Percentiles rank a stretch among this genome's conserved stretches.
Evolutionary conservation across 92 coral and sea anemone genomes (phyloP).

Genomic region (Hydrozoanthus gracilis): DNA sequence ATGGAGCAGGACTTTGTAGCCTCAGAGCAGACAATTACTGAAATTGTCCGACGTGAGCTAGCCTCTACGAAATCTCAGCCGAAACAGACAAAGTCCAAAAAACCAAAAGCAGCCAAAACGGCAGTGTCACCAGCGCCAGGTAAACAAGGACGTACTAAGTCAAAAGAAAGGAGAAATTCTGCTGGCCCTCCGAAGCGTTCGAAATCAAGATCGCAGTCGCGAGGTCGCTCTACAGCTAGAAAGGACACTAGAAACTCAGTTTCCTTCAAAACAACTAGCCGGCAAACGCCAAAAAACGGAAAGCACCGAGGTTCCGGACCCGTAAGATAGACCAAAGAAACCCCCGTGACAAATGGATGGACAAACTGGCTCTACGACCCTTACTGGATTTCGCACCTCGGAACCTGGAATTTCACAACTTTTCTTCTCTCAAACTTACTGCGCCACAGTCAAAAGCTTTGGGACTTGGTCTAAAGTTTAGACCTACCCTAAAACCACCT

Average conservation of each 20-base stretch:
- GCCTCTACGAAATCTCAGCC: slow-evolving; percentile 23
- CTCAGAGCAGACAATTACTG: slow-evolving; percentile 29
- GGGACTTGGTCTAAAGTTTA: slow-evolving; percentile 3
- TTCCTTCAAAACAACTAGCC: slow-evolving; percentile 26
- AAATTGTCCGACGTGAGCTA: slow-evolving; percentile 26
- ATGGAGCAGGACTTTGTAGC: slow-evolving; percentile 33
- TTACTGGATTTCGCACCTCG: slow-evolving; percentile 25
- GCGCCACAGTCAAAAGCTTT: not conserved
- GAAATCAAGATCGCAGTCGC: slow-evolving; percentile 23
- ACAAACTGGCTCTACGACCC: slow-evolving; percentile 59
- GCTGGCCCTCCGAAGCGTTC: slow-evolving; percentile 10
- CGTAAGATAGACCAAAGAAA: slow-evolving; percentile 9
- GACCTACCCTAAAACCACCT: slow-evolving; percentile 1
- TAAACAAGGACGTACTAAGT: slow-evolving; percentile 20
- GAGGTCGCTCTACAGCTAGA: slow-evolving; percentile 11
- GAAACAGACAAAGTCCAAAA: slow-evolving; percentile 20
- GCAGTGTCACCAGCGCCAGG: slow-evolving; percentile 25
- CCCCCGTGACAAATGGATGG: slow-evolving; percentile 46
- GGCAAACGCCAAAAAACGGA: slow-evolving; percentile 28
- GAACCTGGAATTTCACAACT: slow-evolving; percentile 60
- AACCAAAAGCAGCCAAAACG: slow-evolving; percentile 21
- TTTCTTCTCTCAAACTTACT: slow-evolving; percentile 25
- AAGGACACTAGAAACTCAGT: slow-evolving; percentile 23
- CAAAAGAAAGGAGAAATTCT: slow-evolving; percentile 16
- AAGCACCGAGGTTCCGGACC: not conserved